phyloP scores from a whole-genome alignment of 2,888 invertebrate species.

The Eristalinus aeneus region DNA sequence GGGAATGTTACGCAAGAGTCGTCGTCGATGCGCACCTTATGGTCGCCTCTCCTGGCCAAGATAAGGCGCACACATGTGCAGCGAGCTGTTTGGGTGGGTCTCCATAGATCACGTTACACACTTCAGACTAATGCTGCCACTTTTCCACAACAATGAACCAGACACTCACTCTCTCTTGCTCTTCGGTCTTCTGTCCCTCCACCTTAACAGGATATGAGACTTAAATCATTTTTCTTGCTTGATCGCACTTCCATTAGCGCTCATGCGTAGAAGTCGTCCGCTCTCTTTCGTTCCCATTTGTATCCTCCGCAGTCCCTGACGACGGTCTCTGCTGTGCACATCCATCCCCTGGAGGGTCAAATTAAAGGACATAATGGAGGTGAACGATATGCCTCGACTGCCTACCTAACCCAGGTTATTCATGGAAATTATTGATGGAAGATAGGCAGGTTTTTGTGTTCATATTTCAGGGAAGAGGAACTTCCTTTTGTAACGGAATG shows the following conservation, averaged over 20 bases:
- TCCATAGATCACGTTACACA: slow-evolving; percentile 63
- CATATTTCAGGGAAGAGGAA: slow-evolving; percentile 27
- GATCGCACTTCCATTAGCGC: slow-evolving; percentile 69
- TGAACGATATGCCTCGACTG: slow-evolving; percentile 24
- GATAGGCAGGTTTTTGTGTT: slow-evolving; percentile 22
- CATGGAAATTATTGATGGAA: slow-evolving; percentile 49
- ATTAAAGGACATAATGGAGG: slow-evolving; percentile 61
- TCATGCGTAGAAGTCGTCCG: slow-evolving; percentile 51
- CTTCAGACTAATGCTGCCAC: slow-evolving; percentile 30
- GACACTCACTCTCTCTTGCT: not conserved
- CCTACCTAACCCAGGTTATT: slow-evolving; percentile 41
- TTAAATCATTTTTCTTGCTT: slow-evolving; percentile 73
- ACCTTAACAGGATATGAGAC: slow-evolving; percentile 72
- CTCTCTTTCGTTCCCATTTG: slow-evolving; percentile 16
- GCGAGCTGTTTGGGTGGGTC: slow-evolving; percentile 64
- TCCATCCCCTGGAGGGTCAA: slow-evolving; percentile 40
- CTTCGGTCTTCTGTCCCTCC: not conserved
- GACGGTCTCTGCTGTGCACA: not conserved
- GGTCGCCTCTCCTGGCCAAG: slow-evolving; percentile 3
- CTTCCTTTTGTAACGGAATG: slow-evolving; percentile 38
- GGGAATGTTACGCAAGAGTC: slow-evolving; percentile 11
- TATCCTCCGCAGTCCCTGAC: not conserved
- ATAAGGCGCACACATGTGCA: slow-evolving; percentile 33
- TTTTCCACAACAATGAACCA: slow-evolving; percentile 57
- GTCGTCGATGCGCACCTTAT: slow-evolving; percentile 45